Evolutionary conservation across 2,797 vertebrate genomes (phyloP).

Genomic region (Poecilia picta): DNA sequence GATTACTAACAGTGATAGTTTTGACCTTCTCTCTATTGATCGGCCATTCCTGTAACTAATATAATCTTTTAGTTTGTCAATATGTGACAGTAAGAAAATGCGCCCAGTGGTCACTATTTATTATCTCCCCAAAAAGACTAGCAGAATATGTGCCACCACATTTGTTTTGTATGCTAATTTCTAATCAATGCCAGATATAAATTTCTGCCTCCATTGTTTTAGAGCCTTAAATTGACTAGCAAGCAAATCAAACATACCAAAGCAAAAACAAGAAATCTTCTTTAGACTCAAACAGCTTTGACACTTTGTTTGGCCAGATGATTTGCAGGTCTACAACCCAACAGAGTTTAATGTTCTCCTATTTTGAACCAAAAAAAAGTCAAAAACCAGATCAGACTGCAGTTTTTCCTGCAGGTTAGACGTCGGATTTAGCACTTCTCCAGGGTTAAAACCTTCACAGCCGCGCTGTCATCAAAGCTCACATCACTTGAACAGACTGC

Average conservation of each 20-base stretch:
- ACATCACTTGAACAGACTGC: constrained; percentile 8
- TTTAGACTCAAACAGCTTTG: background rate
- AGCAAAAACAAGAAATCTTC: background rate
- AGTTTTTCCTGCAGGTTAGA: constrained; percentile 14
- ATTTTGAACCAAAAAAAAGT: constrained; percentile 3
- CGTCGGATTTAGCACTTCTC: background rate
- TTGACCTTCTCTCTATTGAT: background rate
- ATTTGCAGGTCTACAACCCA: constrained; percentile 25
- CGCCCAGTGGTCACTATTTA: background rate
- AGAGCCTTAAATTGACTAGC: background rate
- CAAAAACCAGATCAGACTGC: background rate
- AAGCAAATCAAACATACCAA: background rate
- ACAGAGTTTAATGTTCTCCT: constrained; percentile 2
- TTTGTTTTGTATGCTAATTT: background rate
- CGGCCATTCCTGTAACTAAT: background rate
- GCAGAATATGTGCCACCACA: background rate
- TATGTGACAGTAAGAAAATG: background rate
- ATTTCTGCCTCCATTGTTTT: background rate
- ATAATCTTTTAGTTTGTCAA: background rate
- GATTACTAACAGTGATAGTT: background rate
- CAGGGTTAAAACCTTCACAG: constrained; percentile 29
- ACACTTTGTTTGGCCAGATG: constrained; percentile 10
- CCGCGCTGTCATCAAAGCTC: constrained; percentile 14
- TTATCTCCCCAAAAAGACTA: background rate
- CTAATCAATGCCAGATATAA: background rate